Conservation (phyloP, 2,113 vertebrate genomes). For the Typhlomys cinereus region DNA sequence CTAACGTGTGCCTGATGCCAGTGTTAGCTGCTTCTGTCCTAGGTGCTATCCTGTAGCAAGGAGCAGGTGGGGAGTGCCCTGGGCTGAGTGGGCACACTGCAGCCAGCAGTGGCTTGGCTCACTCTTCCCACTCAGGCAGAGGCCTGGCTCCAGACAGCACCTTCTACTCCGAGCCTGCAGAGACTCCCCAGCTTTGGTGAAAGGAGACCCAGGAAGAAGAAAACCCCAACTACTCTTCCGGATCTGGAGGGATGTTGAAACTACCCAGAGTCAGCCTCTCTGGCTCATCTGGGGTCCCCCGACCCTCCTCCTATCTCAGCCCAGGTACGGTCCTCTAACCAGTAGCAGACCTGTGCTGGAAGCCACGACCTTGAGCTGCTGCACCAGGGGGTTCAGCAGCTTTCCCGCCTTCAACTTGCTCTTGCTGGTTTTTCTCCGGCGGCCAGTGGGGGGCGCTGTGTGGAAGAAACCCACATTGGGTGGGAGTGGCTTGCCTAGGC, state of each 20-base stretch:
- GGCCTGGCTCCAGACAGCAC: neutral
- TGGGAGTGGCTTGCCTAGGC: conserved; percentile 93
- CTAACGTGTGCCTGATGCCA: neutral
- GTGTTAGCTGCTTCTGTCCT: neutral
- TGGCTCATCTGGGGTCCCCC: neutral
- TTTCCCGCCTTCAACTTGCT: conserved; percentile 95
- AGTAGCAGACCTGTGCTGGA: conserved; percentile 90
- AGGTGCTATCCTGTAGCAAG: neutral
- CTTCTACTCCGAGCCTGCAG: neutral
- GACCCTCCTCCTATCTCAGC: neutral
- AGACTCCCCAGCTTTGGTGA: neutral
- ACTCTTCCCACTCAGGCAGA: neutral
- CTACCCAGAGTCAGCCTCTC: neutral
- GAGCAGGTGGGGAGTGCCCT: neutral
- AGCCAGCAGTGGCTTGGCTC: neutral
- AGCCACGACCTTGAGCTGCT: conserved; percentile 94
- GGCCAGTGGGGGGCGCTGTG: conserved; percentile 89
- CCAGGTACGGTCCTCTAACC: neutral
- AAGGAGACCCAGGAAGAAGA: neutral
- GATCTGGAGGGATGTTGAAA: neutral
- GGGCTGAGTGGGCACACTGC: neutral
- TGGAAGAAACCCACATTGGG: conserved; percentile 91
- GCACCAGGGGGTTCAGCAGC: conserved; percentile 95
- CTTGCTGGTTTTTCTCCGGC: conserved; percentile 92
- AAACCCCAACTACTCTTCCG: neutral